These are phyloP conservation scores for Contarinia nasturtii DNA, from an alignment of 1,140 invertebrate species.

Conservation along the genomic window DNA sequence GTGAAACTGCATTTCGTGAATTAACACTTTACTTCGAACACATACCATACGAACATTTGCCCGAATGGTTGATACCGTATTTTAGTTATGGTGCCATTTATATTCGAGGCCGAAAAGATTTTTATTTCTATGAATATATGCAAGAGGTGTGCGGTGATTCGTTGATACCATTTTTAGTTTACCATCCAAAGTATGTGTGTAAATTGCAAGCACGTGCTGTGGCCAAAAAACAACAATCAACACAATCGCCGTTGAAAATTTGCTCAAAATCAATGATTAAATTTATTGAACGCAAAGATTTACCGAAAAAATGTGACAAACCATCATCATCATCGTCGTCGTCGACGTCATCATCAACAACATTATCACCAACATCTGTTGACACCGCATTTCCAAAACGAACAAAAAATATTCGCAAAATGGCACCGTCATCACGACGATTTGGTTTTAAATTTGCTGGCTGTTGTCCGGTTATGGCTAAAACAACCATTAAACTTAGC, in stretches of 20 bases:
- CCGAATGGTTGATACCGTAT: constrained; percentile 14
- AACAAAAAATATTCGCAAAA: constrained; percentile 12
- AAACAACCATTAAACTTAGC: constrained; percentile 13
- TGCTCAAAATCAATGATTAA: background rate
- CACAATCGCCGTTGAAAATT: background rate
- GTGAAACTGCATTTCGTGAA: constrained; percentile 21
- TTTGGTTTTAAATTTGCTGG: constrained; percentile 22
- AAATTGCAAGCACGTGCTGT: no score
- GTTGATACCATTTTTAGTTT: constrained; percentile 16
- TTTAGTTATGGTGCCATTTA: constrained; percentile 15
- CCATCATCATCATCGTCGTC: background rate
- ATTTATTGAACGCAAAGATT: background rate
- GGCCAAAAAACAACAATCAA: no score
- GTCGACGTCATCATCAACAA: background rate
- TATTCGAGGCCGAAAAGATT: constrained; percentile 14
- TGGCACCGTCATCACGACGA: constrained; percentile 11
- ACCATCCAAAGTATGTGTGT: constrained; percentile 9
- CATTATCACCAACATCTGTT: background rate
- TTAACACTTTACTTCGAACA: constrained; percentile 18
- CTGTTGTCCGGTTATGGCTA: constrained; percentile 12
- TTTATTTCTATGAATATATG: constrained; percentile 21
- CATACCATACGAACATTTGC: constrained; percentile 10
- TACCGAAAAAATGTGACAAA: background rate
- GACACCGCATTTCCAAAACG: constrained; percentile 15
- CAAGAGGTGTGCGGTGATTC: constrained; percentile 14